Evolutionary conservation across 2,797 vertebrate genomes (phyloP).

Genomic region (Neosilurus hyrtlii): DNA sequence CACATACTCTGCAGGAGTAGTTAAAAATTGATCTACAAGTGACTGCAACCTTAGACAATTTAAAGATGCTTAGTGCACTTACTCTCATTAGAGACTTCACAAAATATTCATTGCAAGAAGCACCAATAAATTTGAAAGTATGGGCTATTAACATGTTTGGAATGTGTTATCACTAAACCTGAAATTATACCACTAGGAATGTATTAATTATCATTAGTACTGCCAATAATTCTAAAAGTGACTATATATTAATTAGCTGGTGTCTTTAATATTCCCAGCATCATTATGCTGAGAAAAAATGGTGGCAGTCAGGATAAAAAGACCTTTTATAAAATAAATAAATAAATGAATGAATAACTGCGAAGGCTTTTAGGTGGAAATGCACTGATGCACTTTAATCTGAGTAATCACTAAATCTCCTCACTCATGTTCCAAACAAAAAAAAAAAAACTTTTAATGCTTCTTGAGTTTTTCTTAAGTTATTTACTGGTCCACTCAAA

Average conservation of each 20-base stretch:
- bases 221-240: neutral
- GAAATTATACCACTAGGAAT: neutral
- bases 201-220: neutral
- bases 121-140: neutral
- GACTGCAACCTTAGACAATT: neutral
- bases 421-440: slow-evolving; percentile 39
- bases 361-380: slow-evolving; percentile 37
- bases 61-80: neutral
- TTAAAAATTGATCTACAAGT: neutral
- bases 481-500: slow-evolving; percentile 24
- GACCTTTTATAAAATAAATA: slow-evolving; percentile 39
- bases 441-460: slow-evolving; percentile 17
- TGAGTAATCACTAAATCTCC: slow-evolving; percentile 50
- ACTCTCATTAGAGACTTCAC: neutral
- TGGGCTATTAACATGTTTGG: neutral
- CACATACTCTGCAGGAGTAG: neutral
- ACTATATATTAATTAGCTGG: neutral
- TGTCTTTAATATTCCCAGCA: slow-evolving; percentile 46
- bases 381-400: slow-evolving; percentile 39
- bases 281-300: slow-evolving; percentile 26
- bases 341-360: slow-evolving; percentile 38
- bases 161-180: neutral
- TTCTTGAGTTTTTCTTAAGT: slow-evolving; percentile 16
- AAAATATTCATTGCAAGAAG: neutral
- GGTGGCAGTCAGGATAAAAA: slow-evolving; percentile 1